Base-by-base conservation (phyloP, 2,113 vertebrate species). In the Eulemur rufifrons region DNA sequence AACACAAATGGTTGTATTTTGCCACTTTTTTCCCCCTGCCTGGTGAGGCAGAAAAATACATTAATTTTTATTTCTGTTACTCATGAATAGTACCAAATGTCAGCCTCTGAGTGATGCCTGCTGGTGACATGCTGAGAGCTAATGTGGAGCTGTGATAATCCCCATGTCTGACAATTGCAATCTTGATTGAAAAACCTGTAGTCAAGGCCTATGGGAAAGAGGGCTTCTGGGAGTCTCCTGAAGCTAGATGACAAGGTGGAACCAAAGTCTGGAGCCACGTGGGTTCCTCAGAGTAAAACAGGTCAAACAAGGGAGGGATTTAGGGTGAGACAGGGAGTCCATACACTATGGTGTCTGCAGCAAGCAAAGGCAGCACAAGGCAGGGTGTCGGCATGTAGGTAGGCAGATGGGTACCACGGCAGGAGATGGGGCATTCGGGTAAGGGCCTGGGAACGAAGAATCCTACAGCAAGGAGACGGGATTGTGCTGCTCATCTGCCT, bases 1-100 rank as follows among this genome's bases (percentile, higher is more conserved):
- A 95, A 89, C 92, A 71, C 5, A 78, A 90, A 90, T 80, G 14
- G n/a, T 77, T 74, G 2, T 82, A 86, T 96, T 95, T 93, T 96
- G 34, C 56, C 5, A 89, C 61, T 64, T 81, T 86, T 77, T 45
- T 20, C 2, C 0, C 0, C 1, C 66, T 85, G 52, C 3, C n/a
- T 92, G 47, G 37, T 54, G 54, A 89, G 39, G n/a, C 61, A 25
- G 25, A 89, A 39, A 80, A 86, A 87, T 63, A 47, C 27, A 68
- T 78, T 89, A 71, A 61, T 92, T 96, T 91, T 95, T 76, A 88
- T 84, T 92, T 87, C 56, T 47, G 54, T 73, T 94, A 87, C 50
- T 80, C 45, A 86, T 74, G 47, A 83, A 63, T 71, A 45, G 78
- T 82, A 74, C 13, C 2, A 71, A 92, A 86, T 37, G 23, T 78